Percentiles rank a stretch among this genome's conserved stretches.
Evolutionary conservation across 2,113 vertebrate genomes (phyloP).

Genomic region (Oenanthe oenanthe): DNA sequence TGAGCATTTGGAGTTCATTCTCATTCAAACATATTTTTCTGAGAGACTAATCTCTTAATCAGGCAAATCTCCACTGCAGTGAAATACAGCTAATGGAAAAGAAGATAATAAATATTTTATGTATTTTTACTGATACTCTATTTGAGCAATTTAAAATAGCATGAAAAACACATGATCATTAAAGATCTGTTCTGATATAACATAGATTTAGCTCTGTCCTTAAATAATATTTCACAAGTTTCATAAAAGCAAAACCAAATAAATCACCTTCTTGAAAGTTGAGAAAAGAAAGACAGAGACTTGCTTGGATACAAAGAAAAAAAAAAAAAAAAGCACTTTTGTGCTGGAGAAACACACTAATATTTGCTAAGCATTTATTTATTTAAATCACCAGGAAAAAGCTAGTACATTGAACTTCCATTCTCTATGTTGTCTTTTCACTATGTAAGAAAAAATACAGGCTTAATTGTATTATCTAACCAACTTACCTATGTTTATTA

Average conservation of each 20-base stretch:
- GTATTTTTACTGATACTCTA: constrained; percentile 39
- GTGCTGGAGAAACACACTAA: not conserved
- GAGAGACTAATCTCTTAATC: constrained; percentile 63
- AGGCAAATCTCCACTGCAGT: constrained; percentile 47
- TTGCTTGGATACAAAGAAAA: not conserved
- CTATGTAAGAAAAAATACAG: not conserved
- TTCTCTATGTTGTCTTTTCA: not conserved
- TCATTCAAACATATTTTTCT: constrained; percentile 52
- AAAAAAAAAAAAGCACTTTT: not conserved
- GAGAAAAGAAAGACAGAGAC: not conserved
- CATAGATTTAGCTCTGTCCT: not conserved
- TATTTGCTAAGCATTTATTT: not conserved
- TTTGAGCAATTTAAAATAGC: constrained; percentile 21
- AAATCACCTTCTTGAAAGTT: not conserved
- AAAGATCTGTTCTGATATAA: not conserved
- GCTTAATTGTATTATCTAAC: not conserved
- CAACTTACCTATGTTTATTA: not conserved
- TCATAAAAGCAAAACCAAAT: not conserved
- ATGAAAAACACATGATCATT: not conserved
- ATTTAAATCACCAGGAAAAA: not conserved
- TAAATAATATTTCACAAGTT: not conserved
- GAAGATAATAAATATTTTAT: constrained; percentile 54
- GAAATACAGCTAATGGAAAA: constrained; percentile 21
- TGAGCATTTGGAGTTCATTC: constrained; percentile 36
- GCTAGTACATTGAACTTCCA: not conserved